Conservation (phyloP, 2,888 invertebrate genomes). For the Sesia apiformis region DNA sequence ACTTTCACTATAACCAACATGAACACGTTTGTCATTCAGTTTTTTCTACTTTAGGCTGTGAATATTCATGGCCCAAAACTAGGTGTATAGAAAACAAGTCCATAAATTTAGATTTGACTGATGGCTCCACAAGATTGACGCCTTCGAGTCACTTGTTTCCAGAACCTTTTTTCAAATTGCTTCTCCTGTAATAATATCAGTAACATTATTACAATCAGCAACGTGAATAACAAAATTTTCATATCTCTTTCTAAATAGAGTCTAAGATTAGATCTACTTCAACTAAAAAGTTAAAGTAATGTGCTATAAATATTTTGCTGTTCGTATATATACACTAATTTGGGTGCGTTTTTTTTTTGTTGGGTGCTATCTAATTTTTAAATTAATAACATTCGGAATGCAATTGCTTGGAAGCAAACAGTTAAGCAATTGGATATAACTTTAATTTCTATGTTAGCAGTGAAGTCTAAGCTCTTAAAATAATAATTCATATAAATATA, state of each 20-base stretch:
- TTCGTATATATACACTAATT: not conserved
- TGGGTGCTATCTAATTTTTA: no score
- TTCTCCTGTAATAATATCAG: conserved; percentile 75
- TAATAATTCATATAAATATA: no score
- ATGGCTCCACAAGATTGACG: conserved; percentile 73
- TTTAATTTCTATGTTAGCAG: not conserved
- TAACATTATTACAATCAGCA: not conserved
- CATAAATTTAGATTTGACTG: conserved; percentile 50
- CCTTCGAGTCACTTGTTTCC: conserved; percentile 86
- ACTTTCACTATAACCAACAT: conserved; percentile 2
- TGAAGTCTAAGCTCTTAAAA: no score
- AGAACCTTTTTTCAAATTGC: conserved; percentile 84
- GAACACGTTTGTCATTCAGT: conserved; percentile 25
- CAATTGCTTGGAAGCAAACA: no score
- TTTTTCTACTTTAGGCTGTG: conserved; percentile 4
- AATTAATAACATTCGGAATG: no score
- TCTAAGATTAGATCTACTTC: no score
- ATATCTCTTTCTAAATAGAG: no score
- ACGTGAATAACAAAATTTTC: no score
- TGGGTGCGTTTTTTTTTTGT: no score
- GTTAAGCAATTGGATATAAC: not conserved
- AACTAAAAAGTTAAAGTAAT: no score
- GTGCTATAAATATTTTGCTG: not conserved
- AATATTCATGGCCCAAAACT: no score
- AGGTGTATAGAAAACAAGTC: no score